Evolutionary conservation across 2,113 vertebrate genomes (phyloP), one percentile per base, ranked within the genome.

Genomic region (Grus americana): DNA sequence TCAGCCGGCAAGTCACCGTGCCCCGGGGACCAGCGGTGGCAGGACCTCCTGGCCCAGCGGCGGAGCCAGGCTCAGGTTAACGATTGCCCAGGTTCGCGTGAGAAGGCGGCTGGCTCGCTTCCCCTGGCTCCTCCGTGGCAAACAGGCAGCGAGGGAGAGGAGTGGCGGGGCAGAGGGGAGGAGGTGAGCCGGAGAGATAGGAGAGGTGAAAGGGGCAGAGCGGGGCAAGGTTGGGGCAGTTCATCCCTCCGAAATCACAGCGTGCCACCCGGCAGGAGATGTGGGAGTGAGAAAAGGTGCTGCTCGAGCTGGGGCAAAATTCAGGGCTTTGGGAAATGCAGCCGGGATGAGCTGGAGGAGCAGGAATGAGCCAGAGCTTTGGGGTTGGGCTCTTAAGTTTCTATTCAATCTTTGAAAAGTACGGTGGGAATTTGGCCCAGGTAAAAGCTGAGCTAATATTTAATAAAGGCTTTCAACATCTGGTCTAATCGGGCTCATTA

Each of bases 31-130:
- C 2, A 7, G 34, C 2, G 79, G 65, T 73, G 38, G 59, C 92
- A 42, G 72, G 90, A 88, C 80, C 78, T 38, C 6, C 32, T 49
- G n/a, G 74, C 46, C 72, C 72, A 8, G 67, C 6, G 1, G 36
- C 76, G 50, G 86, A 78, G 88, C 70, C 73, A 57, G 73, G 68
- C 38, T 75, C 76, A 54, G 94, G 91, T 95, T 95, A 97, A 97
- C 93, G 55, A 97, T 97, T 97, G 96, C 49, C 97, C 93, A 97
- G 89, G 95, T 76, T 97, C 13, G 96, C 97, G 94, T 97, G 97
- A 97, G 97, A 97, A 97, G 89, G 76, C 2, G 1, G 65, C 79
- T 95, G 93, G 96, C 89, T 67, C 52, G 6, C 15, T 94, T 94
- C 86, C 86, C 66, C 68, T 1, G 4, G 65, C 55, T 72, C 42